A percentile compares a stretch with the other conserved stretches of the same genome.
Conservation (phyloP, 37 sponge, comb jelly and placozoan genomes). For the Oscarella lobularis region DNA sequence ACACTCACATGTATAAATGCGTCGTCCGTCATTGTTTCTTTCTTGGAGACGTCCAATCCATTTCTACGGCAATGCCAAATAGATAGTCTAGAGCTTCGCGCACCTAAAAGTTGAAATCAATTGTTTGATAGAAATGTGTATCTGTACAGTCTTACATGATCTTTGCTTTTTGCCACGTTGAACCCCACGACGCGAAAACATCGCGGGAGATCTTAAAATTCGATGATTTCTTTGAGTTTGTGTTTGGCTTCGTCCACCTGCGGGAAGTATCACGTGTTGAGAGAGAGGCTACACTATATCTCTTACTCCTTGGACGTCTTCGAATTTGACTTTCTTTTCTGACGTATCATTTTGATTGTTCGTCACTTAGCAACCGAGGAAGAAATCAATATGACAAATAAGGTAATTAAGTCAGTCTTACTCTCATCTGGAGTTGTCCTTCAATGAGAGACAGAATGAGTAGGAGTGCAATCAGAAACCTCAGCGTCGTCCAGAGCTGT, state of each 20-base stretch:
- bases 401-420: neutral
- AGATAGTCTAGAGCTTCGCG: slow-evolving; percentile 70
- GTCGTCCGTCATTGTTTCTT: too few species aligned
- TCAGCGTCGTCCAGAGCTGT: neutral
- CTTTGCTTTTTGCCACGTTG: slow-evolving; percentile 61
- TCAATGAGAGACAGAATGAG: neutral
- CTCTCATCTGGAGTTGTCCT: neutral
- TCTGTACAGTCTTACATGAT: slow-evolving; percentile 32
- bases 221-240: slow-evolving; percentile 67
- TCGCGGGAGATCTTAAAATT: slow-evolving; percentile 76
- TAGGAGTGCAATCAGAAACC: neutral
- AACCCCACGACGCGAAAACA: slow-evolving; percentile 68
- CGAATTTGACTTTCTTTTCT: slow-evolving; percentile 50
- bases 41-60: slow-evolving; percentile 65
- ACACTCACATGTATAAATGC: too few species aligned
- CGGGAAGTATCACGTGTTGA: neutral
- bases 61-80: slow-evolving; percentile 66
- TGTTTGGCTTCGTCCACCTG: slow-evolving; percentile 83
- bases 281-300: neutral
- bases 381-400: neutral
- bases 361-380: slow-evolving; percentile 21
- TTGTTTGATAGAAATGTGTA: neutral
- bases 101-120: slow-evolving; percentile 19
- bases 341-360: slow-evolving; percentile 37
- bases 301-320: slow-evolving; percentile 68